These are phyloP conservation scores for Ophion costatus DNA, from an alignment of 2,888 invertebrate genomes.

Conservation along the genomic window DNA sequence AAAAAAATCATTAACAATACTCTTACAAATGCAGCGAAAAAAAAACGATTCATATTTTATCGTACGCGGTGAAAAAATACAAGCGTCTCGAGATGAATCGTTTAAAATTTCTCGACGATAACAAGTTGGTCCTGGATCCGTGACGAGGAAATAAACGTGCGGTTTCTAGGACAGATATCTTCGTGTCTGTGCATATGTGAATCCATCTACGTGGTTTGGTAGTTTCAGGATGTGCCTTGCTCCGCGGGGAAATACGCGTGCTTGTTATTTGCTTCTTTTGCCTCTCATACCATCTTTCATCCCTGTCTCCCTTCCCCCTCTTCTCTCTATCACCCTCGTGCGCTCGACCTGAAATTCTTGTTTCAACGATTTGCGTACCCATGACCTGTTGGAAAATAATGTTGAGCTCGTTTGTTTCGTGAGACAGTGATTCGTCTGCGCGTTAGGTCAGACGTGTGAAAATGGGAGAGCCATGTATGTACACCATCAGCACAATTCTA, in stretches of 20 bases:
- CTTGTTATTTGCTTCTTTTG: constrained; percentile 1
- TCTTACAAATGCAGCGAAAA: too few species aligned
- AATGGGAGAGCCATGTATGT: constrained; percentile 67
- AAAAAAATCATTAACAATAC: too few species aligned
- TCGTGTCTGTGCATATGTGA: constrained; percentile 5
- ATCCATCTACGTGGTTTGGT: constrained; percentile 13
- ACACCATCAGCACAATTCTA: not conserved
- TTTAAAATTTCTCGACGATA: not conserved
- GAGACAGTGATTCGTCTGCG: constrained; percentile 78
- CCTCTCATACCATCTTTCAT: not conserved
- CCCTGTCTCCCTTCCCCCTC: not conserved
- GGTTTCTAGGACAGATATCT: constrained; percentile 1
- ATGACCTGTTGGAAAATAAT: constrained; percentile 76
- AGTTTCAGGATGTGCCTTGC: constrained; percentile 34
- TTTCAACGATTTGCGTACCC: constrained; percentile 46
- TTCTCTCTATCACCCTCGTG: constrained; percentile 7
- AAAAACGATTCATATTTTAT: not conserved
- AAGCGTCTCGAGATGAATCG: not conserved
- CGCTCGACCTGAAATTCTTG: constrained; percentile 1
- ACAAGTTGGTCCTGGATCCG: constrained; percentile 44
- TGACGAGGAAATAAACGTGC: constrained; percentile 42
- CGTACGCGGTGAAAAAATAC: not conserved
- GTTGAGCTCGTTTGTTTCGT: constrained; percentile 76
- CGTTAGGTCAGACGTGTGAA: constrained; percentile 72
- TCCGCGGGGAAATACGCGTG: constrained; percentile 52